Evolutionary conservation across 2,888 invertebrate species (phyloP).

Genomic region (Heliconius ethilla): DNA sequence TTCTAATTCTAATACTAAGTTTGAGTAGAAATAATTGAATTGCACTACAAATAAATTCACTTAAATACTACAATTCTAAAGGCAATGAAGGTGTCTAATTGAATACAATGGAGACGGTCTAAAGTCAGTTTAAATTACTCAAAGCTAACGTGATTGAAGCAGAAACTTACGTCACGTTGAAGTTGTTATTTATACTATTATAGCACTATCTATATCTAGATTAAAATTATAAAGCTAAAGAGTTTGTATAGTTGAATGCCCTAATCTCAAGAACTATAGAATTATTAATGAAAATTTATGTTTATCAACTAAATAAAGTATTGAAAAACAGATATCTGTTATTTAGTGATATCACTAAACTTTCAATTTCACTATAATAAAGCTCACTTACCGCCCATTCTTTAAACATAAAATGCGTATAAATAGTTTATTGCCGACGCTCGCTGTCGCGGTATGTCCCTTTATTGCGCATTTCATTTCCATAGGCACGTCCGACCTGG

Average conservation of each 20-base stretch:
- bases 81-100: constrained; percentile 17
- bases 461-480: constrained; percentile 41
- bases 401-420: constrained; percentile 33
- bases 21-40: not conserved
- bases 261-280: no score
- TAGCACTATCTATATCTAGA: not conserved
- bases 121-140: constrained; percentile 2
- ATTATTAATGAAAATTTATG: no score
- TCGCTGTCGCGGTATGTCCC: constrained; percentile 26
- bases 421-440: constrained; percentile 40
- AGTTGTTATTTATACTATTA: not conserved
- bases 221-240: no score
- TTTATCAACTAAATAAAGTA: not conserved
- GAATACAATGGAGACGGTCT: constrained; percentile 16
- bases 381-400: constrained; percentile 2
- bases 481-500: constrained; percentile 38
- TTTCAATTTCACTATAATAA: constrained; percentile 20
- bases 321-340: not conserved
- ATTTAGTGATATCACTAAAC: not conserved
- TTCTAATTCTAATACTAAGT: not conserved
- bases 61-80: constrained; percentile 11
- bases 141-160: constrained; percentile 33
- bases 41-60: not conserved
- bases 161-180: not conserved
- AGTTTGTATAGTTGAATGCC: no score